Evolutionary conservation across 2,113 vertebrate genomes (phyloP), one percentile per base, ranked within the genome.

Genomic region (Xerus inauris): DNA sequence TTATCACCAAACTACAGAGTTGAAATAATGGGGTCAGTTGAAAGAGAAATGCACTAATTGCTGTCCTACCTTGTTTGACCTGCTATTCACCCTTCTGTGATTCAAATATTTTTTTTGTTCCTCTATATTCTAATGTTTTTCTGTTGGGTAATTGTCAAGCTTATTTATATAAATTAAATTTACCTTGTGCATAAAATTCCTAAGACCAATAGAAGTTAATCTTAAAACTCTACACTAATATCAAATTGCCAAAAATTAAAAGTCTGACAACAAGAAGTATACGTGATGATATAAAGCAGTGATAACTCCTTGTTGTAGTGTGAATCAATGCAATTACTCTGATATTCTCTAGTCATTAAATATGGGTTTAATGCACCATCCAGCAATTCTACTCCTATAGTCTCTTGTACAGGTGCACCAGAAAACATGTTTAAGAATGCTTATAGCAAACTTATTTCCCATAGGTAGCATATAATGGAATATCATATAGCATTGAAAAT

Each of bases 21-120:
- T 96, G n/a, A 32, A 93, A 82, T 69, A 89, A 93, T 73, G 45
- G 35, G n/a, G 71, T 87, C 20, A 54, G 19, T 20, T 95, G 57
- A 87, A 95, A 95, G 30, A 94, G 28, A 94, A 91, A 87, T 91
- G 91, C 2, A 54, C 26, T 71, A 32, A 94, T 32, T 87, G 49
- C n/a, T 49, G 77, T 67, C 76, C 19, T 82, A 19, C 35, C 35
- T 94, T 87, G 45, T 87, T 96, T 87, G 89, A 93, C 35, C 64
- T 88, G 54, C 89, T 94, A 49, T 42, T 95, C 38, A 89, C 5
- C 77, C 30, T 67, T 5, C 67, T 69, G 10, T 79, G 22, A 91
- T 84, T 40, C 26, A 87, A 75, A 73, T 83, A 83, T 2, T 16
- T 20, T 75, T 92, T 92, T 77, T 73, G 6, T 89, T 83, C 92